Evolutionary conservation across 2,888 invertebrate genomes (phyloP).

Genomic region (Chrysina gloriosa): DNA sequence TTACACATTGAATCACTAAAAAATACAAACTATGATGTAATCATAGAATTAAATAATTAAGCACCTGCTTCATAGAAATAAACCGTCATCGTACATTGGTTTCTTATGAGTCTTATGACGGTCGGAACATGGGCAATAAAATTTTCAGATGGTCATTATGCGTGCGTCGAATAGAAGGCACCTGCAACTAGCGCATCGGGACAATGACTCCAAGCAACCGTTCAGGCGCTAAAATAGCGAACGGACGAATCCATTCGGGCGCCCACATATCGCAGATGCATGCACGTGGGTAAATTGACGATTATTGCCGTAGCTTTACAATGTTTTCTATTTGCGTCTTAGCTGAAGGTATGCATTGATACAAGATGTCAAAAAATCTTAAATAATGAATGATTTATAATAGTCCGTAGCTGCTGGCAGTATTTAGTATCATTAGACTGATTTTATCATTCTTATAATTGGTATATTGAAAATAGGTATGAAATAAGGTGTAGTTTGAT

Average conservation of each 20-base stretch:
- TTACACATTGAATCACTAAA: no score
- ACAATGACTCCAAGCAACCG: conserved; percentile 48
- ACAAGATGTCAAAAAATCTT: no score
- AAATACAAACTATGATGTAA: background rate
- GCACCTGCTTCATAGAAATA: conserved; percentile 12
- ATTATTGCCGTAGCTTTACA: background rate
- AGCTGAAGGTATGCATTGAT: background rate
- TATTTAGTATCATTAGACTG: no score
- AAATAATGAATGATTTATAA: no score
- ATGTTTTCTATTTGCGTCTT: background rate
- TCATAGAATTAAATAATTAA: background rate
- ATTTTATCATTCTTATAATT: no score
- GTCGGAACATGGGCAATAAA: conserved; percentile 12
- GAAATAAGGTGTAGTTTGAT: no score
- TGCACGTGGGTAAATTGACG: background rate
- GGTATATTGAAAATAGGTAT: no score
- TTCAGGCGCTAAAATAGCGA: conserved; percentile 43
- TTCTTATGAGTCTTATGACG: conserved; percentile 1
- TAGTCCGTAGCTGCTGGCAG: no score
- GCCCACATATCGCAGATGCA: conserved; percentile 6
- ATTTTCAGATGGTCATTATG: conserved; percentile 22
- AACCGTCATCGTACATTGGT: conserved; percentile 4
- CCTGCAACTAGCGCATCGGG: conserved; percentile 49
- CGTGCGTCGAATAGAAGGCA: conserved; percentile 46
- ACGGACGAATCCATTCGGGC: conserved; percentile 19